phyloP scores from a whole-genome alignment of 2,888 invertebrate species.

The Drosophila longiperda region DNA sequence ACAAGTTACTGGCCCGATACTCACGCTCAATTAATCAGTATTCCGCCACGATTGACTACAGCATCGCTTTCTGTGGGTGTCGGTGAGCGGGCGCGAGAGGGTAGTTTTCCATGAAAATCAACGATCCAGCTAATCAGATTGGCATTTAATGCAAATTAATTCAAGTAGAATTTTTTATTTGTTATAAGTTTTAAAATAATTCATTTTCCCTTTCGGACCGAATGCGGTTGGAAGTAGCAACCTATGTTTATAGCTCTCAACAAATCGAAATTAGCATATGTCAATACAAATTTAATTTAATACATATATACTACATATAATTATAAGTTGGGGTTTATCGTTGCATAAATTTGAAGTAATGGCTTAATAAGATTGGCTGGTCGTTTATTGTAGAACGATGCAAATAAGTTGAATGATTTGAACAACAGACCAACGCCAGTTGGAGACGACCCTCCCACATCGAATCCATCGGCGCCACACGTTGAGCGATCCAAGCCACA shows the following conservation, averaged over 20 bases:
- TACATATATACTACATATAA: constrained; percentile 19
- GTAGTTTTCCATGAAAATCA: constrained; percentile 18
- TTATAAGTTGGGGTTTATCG: constrained; percentile 15
- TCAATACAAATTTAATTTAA: constrained; percentile 54
- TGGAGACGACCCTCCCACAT: constrained; percentile 15
- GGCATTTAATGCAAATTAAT: constrained; percentile 60
- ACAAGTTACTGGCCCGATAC: constrained; percentile 44
- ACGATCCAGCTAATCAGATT: constrained; percentile 19
- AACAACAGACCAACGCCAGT: constrained; percentile 18
- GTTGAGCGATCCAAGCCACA: constrained; percentile 79
- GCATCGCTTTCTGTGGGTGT: constrained; percentile 18
- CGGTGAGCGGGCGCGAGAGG: neutral
- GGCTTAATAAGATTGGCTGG: constrained; percentile 17
- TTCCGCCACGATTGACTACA: constrained; percentile 47
- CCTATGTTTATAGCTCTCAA: constrained; percentile 7
- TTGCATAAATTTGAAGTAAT: constrained; percentile 18
- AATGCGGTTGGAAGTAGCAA: neutral
- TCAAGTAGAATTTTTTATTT: constrained; percentile 21
- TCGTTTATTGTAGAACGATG: constrained; percentile 38
- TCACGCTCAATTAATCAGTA: constrained; percentile 73
- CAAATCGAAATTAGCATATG: constrained; percentile 58
- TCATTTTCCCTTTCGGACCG: neutral
- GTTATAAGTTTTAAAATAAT: constrained; percentile 20
- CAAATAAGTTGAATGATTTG: constrained; percentile 36
- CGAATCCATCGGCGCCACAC: constrained; percentile 1